A percentile compares a stretch with the other conserved stretches of the same genome.
These are phyloP conservation scores for Lophotriccus pileatus DNA, from an alignment of 2,797 vertebrate species.

Conservation along the genomic window DNA sequence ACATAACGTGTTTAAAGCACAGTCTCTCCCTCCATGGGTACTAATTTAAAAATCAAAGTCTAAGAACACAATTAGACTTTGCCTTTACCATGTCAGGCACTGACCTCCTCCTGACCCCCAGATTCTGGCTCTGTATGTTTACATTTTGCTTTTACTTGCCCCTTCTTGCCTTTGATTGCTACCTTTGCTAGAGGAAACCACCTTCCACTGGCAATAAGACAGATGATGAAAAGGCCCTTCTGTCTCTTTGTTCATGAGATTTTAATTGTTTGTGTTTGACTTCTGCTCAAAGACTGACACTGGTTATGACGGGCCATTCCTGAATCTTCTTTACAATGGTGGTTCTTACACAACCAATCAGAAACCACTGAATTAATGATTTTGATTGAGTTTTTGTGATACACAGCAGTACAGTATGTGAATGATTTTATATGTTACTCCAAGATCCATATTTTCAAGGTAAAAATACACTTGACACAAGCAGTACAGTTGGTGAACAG, in stretches of 20 bases:
- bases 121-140: background rate
- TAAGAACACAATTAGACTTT: background rate
- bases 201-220: background rate
- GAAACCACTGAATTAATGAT: background rate
- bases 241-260: background rate
- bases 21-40: background rate
- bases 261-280: background rate
- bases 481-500: background rate
- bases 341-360: background rate
- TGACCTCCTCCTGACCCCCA: background rate
- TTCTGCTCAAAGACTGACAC: background rate
- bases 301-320: background rate
- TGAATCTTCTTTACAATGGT: background rate
- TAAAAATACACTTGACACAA: background rate
- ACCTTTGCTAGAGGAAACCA: conserved; percentile 15
- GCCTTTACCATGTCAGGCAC: background rate
- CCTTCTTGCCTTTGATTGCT: conserved; percentile 26
- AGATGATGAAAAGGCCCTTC: background rate
- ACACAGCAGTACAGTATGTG: background rate
- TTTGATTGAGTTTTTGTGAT: background rate
- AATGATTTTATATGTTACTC: background rate
- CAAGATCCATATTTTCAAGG: background rate
- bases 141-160: conserved; percentile 15
- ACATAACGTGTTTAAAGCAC: background rate
- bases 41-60: background rate